Percentiles rank a stretch among this genome's conserved stretches.
Evolutionary conservation across 2,797 vertebrate genomes (phyloP).

Genomic region (Poeciliopsis infans): DNA sequence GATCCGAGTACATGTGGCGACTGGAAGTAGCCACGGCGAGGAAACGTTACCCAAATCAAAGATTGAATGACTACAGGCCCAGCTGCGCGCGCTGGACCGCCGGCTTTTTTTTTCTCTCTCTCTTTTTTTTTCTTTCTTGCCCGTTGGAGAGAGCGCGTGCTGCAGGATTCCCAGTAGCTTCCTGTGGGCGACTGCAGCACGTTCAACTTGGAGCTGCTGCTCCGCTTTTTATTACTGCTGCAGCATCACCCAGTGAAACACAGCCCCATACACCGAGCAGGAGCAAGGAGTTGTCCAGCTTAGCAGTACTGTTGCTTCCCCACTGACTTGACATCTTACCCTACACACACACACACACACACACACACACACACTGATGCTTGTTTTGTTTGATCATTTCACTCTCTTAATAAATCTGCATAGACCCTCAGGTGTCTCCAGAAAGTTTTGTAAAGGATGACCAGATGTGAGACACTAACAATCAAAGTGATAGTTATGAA

Average conservation of each 20-base stretch:
- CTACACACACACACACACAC: conserved; percentile 16
- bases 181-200: conserved; percentile 74
- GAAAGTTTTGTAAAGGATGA: neutral
- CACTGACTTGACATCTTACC: conserved; percentile 40
- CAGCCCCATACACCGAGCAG: neutral
- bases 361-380: conserved; percentile 8
- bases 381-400: conserved; percentile 33
- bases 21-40: neutral
- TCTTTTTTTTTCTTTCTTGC: conserved; percentile 7
- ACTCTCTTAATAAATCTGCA: neutral
- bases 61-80: conserved; percentile 72
- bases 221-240: conserved; percentile 32
- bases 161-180: conserved; percentile 64
- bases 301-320: conserved; percentile 30
- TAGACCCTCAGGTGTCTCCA: neutral
- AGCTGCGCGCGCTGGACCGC: conserved; percentile 47
- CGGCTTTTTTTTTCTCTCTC: conserved; percentile 47
- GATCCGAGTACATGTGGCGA: conserved; percentile 12
- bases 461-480: neutral
- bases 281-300: conserved; percentile 25
- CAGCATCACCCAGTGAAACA: conserved; percentile 23
- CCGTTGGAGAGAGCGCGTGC: conserved; percentile 56
- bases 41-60: neutral
- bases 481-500: neutral
- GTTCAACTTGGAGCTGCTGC: conserved; percentile 46